A percentile compares a stretch with the other conserved stretches of the same genome.
Evolutionary conservation across 2,888 invertebrate genomes (phyloP).

Genomic region (Halictus quadricinctus): DNA sequence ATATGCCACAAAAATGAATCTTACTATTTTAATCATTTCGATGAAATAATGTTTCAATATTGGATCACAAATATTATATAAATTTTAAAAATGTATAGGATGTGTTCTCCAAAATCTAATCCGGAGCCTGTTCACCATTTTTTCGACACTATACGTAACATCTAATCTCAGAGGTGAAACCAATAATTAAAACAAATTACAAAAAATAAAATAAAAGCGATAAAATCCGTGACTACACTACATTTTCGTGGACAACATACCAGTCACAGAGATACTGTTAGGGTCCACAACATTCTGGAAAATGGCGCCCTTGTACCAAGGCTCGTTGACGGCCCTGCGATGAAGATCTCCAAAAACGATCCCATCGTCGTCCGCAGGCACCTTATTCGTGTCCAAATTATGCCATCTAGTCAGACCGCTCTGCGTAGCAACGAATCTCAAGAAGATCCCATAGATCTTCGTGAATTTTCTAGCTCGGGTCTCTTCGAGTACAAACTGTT

Average conservation of each 20-base stretch:
- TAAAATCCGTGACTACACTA: too few relatives aligned
- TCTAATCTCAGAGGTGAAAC: too few relatives aligned
- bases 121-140: too few relatives aligned
- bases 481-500: conserved; percentile 62
- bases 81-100: too few relatives aligned
- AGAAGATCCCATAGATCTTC: conserved; percentile 87
- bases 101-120: too few relatives aligned
- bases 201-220: not conserved
- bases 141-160: too few relatives aligned
- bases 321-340: conserved; percentile 91
- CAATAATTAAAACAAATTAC: too few relatives aligned
- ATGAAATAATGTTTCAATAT: too few relatives aligned
- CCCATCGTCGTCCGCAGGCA: conserved; percentile 53
- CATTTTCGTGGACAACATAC: conserved; percentile 56
- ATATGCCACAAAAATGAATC: too few relatives aligned
- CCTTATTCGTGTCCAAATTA: conserved; percentile 65
- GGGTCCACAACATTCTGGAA: conserved; percentile 91
- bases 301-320: conserved; percentile 96
- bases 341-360: conserved; percentile 90
- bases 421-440: conserved; percentile 93
- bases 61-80: too few relatives aligned
- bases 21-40: too few relatives aligned
- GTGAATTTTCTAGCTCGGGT: conserved; percentile 83
- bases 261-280: conserved; percentile 83
- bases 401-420: conserved; percentile 96